Evolutionary conservation across 2,888 invertebrate species (phyloP).

Genomic region (Acanthococcus lagerstroemiae): DNA sequence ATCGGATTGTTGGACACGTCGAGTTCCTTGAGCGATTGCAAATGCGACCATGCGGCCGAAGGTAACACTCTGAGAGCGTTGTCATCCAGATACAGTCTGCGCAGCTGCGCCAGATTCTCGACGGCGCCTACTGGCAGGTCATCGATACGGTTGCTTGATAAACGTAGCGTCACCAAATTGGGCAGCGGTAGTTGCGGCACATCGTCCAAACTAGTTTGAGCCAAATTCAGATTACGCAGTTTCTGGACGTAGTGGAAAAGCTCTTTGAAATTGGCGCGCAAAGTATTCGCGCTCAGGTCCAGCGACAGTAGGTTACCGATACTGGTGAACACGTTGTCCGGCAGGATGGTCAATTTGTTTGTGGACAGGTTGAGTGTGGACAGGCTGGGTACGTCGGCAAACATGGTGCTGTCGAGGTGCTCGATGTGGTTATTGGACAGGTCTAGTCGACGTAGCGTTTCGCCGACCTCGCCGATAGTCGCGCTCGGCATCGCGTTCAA

Average conservation of each 20-base stretch:
- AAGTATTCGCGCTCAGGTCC: conserved; percentile 67
- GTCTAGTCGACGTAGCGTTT: conserved; percentile 66
- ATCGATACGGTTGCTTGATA: conserved; percentile 65
- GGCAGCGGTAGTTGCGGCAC: conserved; percentile 66
- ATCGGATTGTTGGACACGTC: conserved; percentile 77
- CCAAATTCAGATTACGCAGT: conserved; percentile 64
- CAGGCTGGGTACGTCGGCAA: conserved; percentile 69
- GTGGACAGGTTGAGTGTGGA: conserved; percentile 64
- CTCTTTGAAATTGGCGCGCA: conserved; percentile 78
- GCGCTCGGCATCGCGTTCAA: conserved; percentile 69
- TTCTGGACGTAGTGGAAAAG: conserved; percentile 76
- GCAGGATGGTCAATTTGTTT: conserved; percentile 72
- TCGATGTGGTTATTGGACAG: conserved; percentile 70
- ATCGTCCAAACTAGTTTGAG: conserved; percentile 63
- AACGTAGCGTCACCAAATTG: conserved; percentile 65
- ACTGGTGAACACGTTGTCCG: conserved; percentile 79
- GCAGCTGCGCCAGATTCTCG: conserved; percentile 49
- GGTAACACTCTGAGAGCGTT: conserved; percentile 67
- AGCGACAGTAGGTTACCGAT: conserved; percentile 65
- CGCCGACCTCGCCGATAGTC: conserved; percentile 66
- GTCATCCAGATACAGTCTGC: conserved; percentile 62
- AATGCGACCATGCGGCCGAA: conserved; percentile 60
- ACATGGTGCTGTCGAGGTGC: conserved; percentile 77
- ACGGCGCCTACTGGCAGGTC: conserved; percentile 59
- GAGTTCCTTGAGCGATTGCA: conserved; percentile 60